Evolutionary conservation across 2,888 invertebrate genomes (phyloP), one percentile per base, ranked within the genome.

Genomic region (Actias luna): DNA sequence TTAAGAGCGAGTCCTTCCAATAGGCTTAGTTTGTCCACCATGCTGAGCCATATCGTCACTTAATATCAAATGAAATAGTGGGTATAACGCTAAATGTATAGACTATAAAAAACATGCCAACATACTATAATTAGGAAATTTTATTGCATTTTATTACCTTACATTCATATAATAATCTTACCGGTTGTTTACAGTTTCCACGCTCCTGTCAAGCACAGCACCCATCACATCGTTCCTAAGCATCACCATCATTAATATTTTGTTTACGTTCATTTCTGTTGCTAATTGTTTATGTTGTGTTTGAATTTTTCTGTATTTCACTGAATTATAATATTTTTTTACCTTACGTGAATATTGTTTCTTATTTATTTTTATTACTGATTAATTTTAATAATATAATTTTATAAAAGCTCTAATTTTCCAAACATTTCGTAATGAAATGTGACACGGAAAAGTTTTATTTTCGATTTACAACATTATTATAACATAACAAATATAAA

Each of bases 171-270:
- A 4, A 50, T 46, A 35, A 60, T 58, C 4, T 58, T 36, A 18
- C 4, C 31, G 55, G 14, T 52, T 63, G 22, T 66, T 62, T 78
- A 4, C 80, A 88, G 88, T 59, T 87, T 87, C 71, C 85, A 88
- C 59, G 86, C 87, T 0, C 77, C 77, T 7, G 82, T 87, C 27
- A 87, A 87, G 63, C 82, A 83, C 64, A 75, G 75, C 61, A 85
- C 80, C 5, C 80, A 85, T 63, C 85, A 85, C 67, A 67, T 79
- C 55, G 72, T 78, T 2, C 83, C 82, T 1, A 71, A 76, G 27
- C 73, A 83, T 64, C 75, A 79, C 68, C 77, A 78, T 62, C 68
- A 77, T 60, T 64, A 74, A 50, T 65, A 42, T 60, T 18, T 25
- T 22, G 36, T 61, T 18, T 16, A 16, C 0, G 14, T 52, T 58